Base-by-base conservation (phyloP, 2,797 vertebrate genomes). In the Mastacembelus armatus region DNA sequence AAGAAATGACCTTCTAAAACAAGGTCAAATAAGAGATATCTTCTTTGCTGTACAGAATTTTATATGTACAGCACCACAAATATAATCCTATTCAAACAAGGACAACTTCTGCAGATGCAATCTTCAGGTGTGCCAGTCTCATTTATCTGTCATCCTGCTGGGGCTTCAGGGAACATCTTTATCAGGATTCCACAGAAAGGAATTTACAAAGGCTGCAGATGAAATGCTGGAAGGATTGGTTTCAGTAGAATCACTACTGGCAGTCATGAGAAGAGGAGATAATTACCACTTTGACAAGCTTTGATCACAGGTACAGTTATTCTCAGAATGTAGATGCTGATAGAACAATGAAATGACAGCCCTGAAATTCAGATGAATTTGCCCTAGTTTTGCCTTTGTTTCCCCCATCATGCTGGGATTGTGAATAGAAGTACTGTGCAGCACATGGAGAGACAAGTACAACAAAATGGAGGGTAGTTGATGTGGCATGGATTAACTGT, bases 221-320 rank as follows among this genome's bases (percentile, higher is more conserved):
- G 85, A 85, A 88, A 88, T 65, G 68, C 45, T n/a, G 67, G 71
- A 83, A 43, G 57, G 83, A 81, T 85, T 86, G 78, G 78, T 85
- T 88, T 89, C 85, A 84, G 80, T 74, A 62, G 72, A 84, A 78
- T 86, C 78, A 66, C 75, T 66, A 70, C 77, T 67, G 85, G 80
- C 88, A 88, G 84, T 77, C 44, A 64, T 32, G 71, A 74, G 78
- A 84, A 74, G 74, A 78, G 74, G 42, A 88, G 86, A 82, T 91
- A 91, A 91, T 92, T 79, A 88, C 77, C 66, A 58, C 72, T 84
- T 66, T 91, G 89, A 93, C 91, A 88, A 87, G 87, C 89, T 92
- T 92, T 93, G 91, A 93, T 93, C 90, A 86, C 30, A 71, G 66
- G 71, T 85, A 78, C 79, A 85, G 85, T 83, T 81, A 85, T 91